These are phyloP conservation scores for Adelphocoris suturalis DNA, from an alignment of 2,888 invertebrate genomes.

Conservation along the genomic window DNA sequence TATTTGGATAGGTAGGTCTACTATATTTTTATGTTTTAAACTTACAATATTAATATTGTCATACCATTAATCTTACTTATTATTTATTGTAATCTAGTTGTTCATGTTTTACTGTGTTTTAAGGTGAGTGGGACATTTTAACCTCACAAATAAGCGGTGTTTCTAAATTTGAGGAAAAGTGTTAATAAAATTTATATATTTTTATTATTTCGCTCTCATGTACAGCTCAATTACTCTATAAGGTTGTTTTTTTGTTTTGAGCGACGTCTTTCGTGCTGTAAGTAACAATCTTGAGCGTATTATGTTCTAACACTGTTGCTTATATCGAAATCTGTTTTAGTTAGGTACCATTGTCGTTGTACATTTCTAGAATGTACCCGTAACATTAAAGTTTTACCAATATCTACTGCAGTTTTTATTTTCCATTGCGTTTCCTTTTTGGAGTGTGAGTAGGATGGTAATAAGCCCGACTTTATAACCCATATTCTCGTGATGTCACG, in stretches of 20 bases:
- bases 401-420: not conserved
- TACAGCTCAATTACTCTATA: conserved; percentile 65
- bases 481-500: too few relatives aligned
- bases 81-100: conserved; percentile 27
- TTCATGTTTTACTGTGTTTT: not conserved
- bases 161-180: not conserved
- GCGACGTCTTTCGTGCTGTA: not conserved
- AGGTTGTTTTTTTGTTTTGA: conserved; percentile 38
- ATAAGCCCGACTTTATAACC: too few relatives aligned
- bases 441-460: too few relatives aligned
- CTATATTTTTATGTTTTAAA: not conserved
- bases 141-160: conserved; percentile 6
- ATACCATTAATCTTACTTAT: conserved; percentile 54
- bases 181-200: conserved; percentile 29
- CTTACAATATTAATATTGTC: conserved; percentile 44
- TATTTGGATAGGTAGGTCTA: not conserved
- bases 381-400: conserved; percentile 41
- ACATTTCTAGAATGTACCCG: conserved; percentile 13
- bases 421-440: too few relatives aligned
- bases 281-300: not conserved
- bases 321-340: not conserved
- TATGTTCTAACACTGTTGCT: conserved; percentile 36
- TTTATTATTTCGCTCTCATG: conserved; percentile 42
- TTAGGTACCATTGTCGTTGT: conserved; percentile 33
- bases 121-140: conserved; percentile 21